A percentile compares a stretch with the other conserved stretches of the same genome.
phyloP scores from a whole-genome alignment of 2,797 vertebrate genomes.

The Dendrocincla fuliginosa region DNA sequence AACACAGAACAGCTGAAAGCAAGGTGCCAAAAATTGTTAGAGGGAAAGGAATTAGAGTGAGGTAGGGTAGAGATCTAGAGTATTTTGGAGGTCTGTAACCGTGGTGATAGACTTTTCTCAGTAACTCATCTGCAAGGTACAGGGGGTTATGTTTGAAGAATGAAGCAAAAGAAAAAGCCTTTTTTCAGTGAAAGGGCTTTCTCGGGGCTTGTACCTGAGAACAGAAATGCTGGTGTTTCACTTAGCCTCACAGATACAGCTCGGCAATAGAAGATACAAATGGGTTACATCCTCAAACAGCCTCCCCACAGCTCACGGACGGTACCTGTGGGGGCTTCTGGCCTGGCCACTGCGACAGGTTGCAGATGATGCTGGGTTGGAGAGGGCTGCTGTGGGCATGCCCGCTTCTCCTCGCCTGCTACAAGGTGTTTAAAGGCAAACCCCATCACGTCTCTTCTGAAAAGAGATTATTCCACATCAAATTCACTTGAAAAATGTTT shows the following conservation, averaged over 20 bases:
- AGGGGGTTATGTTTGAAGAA: background rate
- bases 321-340: background rate
- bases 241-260: background rate
- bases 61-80: background rate
- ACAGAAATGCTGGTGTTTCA: background rate
- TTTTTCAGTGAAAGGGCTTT: background rate
- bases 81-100: background rate
- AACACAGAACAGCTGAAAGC: background rate
- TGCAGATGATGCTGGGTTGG: too few species aligned
- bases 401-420: background rate
- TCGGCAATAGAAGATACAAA: background rate
- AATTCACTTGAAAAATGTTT: background rate
- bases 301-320: accelerated
- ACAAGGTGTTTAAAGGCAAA: background rate
- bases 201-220: background rate
- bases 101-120: background rate
- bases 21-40: background rate
- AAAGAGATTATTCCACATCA: background rate
- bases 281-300: background rate
- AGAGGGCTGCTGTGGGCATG: background rate
- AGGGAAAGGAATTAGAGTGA: background rate
- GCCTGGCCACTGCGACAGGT: background rate
- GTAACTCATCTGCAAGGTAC: background rate
- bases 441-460: background rate
- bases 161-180: background rate